Conservation (phyloP, 2,888 invertebrate species). For the Diarsia brunnea region DNA sequence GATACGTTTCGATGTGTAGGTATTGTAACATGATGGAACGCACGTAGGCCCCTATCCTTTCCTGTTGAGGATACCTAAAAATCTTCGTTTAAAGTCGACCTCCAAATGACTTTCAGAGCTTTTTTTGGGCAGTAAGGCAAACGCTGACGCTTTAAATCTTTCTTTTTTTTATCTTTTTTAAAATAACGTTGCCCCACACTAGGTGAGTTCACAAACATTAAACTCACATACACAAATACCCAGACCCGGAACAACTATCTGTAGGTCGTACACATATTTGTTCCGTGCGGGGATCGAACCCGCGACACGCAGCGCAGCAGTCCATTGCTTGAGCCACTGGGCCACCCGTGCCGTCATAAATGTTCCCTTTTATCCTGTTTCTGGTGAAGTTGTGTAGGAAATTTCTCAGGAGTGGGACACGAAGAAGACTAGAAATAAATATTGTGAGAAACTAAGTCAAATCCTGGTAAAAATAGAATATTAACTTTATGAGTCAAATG, state of each 20-base stretch:
- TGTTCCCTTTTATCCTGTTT: neutral
- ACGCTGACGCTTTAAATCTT: neutral
- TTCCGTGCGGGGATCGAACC: too few relatives aligned
- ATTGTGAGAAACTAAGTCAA: neutral
- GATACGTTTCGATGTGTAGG: neutral
- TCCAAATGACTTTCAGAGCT: slow-evolving; percentile 22
- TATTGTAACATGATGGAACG: slow-evolving; percentile 8
- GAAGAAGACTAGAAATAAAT: neutral
- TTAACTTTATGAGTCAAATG: too few relatives aligned
- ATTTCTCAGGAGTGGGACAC: neutral
- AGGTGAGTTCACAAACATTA: too few relatives aligned
- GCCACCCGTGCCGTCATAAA: too few relatives aligned
- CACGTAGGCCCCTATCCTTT: slow-evolving; percentile 35
- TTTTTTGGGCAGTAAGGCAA: neutral
- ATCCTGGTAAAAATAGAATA: neutral
- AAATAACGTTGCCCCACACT: too few relatives aligned
- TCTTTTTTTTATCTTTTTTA: too few relatives aligned
- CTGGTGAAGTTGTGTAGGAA: neutral
- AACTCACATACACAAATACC: too few relatives aligned
- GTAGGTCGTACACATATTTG: too few relatives aligned
- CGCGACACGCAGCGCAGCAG: too few relatives aligned
- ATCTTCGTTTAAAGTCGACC: neutral
- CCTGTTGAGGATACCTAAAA: neutral
- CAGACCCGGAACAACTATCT: too few relatives aligned
- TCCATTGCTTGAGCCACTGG: too few relatives aligned